phyloP scores from a whole-genome alignment of 2,113 vertebrate species.

The Phoenicopterus ruber region DNA sequence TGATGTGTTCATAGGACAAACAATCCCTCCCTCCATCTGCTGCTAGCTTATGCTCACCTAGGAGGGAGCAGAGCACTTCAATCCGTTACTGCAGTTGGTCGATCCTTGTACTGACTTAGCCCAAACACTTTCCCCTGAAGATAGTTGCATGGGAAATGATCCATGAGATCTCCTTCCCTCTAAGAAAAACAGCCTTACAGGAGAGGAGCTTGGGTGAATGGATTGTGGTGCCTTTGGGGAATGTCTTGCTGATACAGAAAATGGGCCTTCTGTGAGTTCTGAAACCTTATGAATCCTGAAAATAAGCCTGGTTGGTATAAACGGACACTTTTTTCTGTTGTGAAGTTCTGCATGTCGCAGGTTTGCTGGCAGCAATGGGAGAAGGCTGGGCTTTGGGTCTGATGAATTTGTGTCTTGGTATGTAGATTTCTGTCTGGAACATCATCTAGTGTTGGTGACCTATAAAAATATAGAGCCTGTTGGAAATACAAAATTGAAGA shows the following conservation, averaged over 20 bases:
- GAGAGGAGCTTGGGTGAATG: neutral
- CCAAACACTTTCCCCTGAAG: neutral
- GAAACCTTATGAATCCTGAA: neutral
- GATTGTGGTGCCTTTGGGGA: neutral
- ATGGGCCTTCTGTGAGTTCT: neutral
- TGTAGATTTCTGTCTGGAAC: neutral
- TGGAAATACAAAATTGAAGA: neutral
- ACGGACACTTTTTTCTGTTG: neutral
- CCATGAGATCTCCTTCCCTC: neutral
- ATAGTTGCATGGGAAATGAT: neutral
- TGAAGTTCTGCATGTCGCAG: neutral
- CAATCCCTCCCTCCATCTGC: slow-evolving; percentile 29
- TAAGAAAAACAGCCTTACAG: neutral
- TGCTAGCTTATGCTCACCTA: neutral
- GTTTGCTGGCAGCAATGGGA: neutral
- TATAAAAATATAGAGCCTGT: neutral
- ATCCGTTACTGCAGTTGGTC: neutral
- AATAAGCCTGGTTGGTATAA: neutral
- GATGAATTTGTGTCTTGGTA: neutral
- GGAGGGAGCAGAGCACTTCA: neutral
- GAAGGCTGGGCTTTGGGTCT: neutral
- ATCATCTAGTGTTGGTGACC: neutral
- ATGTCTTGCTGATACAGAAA: neutral
- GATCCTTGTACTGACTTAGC: neutral
- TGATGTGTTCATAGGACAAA: slow-evolving; percentile 7